Percentiles rank a stretch among this genome's conserved stretches.
phyloP scores from a whole-genome alignment of 64 coral and sea anemone genomes.

The Cladopsammia gracilis region DNA sequence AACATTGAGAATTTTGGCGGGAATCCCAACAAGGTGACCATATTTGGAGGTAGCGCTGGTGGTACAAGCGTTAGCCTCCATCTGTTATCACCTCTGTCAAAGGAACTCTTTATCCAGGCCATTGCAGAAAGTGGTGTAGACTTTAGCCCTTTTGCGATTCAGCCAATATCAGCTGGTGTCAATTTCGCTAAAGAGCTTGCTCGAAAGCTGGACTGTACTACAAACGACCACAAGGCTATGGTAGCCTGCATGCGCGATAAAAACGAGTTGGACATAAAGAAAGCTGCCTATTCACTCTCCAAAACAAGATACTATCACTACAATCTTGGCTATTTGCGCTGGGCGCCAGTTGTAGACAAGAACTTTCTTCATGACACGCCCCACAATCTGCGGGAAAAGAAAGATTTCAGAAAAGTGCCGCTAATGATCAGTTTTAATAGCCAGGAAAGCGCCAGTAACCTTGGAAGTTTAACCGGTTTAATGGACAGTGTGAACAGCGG shows the following conservation, averaged over 20 bases:
- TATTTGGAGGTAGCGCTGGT: conserved; percentile 37
- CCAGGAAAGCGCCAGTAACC: conserved; percentile 27
- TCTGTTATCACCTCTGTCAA: conserved; percentile 26
- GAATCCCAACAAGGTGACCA: conserved; percentile 34
- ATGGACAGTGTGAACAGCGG: neutral
- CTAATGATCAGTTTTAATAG: conserved; percentile 63
- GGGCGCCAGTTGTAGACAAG: conserved; percentile 64
- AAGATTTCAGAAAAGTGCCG: conserved; percentile 31
- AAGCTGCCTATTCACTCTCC: neutral
- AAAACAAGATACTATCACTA: too few relatives aligned
- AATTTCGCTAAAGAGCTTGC: conserved; percentile 9
- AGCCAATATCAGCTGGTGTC: neutral
- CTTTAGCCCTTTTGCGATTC: neutral
- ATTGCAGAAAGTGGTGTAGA: conserved; percentile 39
- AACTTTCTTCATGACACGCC: conserved; percentile 68
- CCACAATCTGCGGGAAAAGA: conserved; percentile 38
- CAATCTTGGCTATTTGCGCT: neutral
- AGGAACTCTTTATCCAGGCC: conserved; percentile 3
- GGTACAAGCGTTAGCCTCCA: conserved; percentile 19
- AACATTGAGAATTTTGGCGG: conserved; percentile 52
- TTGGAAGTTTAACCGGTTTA: neutral
- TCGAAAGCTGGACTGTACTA: conserved; percentile 10
- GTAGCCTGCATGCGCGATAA: too few relatives aligned
- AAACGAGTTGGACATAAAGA: too few relatives aligned
- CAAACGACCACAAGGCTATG: too few relatives aligned